Evolutionary conservation across 2,797 vertebrate species (phyloP).

Genomic region (Hozukius guyotensis): DNA sequence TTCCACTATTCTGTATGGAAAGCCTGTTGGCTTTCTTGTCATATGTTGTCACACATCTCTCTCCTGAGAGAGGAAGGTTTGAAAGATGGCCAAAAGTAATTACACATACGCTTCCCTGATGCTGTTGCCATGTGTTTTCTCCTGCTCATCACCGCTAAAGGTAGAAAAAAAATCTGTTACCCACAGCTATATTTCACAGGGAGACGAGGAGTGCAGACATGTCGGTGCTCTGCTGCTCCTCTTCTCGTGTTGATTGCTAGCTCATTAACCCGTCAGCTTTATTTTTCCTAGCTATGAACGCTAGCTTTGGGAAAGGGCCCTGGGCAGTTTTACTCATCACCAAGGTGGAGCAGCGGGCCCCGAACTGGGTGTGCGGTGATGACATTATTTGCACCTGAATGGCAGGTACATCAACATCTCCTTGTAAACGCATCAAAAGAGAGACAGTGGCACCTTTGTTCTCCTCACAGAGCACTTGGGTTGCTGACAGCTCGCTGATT

Average conservation of each 20-base stretch:
- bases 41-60: conserved; percentile 88
- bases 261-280: conserved; percentile 79
- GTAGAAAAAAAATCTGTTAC: conserved; percentile 72
- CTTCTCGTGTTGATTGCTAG: conserved; percentile 76
- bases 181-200: conserved; percentile 74
- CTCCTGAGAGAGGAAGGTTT: conserved; percentile 83
- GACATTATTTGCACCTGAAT: conserved; percentile 85
- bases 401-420: conserved; percentile 85
- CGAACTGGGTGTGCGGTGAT: conserved; percentile 72
- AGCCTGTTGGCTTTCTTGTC: conserved; percentile 89
- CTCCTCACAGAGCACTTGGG: conserved; percentile 81
- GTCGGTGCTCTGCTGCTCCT: conserved; percentile 61
- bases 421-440: conserved; percentile 82
- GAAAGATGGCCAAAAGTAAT: conserved; percentile 89
- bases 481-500: conserved; percentile 85
- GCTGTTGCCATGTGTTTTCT: conserved; percentile 77
- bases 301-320: conserved; percentile 53
- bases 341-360: conserved; percentile 66
- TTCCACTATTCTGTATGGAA: conserved; percentile 88
- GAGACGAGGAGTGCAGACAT: conserved; percentile 67
- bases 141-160: conserved; percentile 76
- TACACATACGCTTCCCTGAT: conserved; percentile 82
- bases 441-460: conserved; percentile 85
- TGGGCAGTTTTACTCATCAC: conserved; percentile 76
- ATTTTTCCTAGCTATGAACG: conserved; percentile 44